Evolutionary conservation across 2,113 vertebrate genomes (phyloP).

Genomic region (Pelecanus crispus): DNA sequence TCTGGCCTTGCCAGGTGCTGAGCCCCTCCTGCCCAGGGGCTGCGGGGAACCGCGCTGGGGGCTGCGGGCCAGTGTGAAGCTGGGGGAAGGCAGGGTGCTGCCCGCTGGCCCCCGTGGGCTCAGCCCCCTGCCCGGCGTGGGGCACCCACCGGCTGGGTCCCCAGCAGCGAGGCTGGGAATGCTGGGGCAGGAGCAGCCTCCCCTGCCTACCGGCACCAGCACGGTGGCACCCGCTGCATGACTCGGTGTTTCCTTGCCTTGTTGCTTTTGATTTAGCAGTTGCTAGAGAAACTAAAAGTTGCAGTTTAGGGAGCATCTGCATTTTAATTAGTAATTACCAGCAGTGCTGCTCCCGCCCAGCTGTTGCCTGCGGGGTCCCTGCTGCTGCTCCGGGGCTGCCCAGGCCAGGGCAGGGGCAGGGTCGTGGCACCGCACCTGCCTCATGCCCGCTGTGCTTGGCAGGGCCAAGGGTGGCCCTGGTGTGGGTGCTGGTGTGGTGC

Average conservation of each 20-base stretch:
- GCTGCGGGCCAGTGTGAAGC: not conserved
- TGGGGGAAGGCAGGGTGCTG: not conserved
- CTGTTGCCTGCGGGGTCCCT: not conserved
- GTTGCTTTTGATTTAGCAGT: constrained; percentile 38
- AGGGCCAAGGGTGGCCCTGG: not conserved
- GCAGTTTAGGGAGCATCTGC: constrained; percentile 34
- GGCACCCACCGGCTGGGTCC: not conserved
- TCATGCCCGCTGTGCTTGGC: not conserved
- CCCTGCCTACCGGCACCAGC: not conserved
- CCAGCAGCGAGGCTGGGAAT: not conserved
- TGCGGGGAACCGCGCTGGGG: not conserved
- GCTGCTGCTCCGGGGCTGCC: not conserved
- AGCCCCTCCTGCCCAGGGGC: not conserved
- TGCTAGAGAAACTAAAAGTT: constrained; percentile 43
- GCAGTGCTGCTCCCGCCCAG: not conserved
- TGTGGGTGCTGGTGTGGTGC: not conserved
- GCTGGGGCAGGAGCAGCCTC: not conserved
- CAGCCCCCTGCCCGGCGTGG: accelerated
- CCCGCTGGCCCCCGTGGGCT: accelerated
- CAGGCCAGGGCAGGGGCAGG: not conserved
- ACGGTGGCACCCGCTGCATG: accelerated
- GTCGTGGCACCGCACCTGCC: not conserved
- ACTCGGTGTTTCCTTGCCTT: not conserved
- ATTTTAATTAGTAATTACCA: constrained; percentile 49
- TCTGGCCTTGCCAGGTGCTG: not conserved